Conservation (phyloP, 2,888 invertebrate genomes). For the Rhagonycha lutea region DNA sequence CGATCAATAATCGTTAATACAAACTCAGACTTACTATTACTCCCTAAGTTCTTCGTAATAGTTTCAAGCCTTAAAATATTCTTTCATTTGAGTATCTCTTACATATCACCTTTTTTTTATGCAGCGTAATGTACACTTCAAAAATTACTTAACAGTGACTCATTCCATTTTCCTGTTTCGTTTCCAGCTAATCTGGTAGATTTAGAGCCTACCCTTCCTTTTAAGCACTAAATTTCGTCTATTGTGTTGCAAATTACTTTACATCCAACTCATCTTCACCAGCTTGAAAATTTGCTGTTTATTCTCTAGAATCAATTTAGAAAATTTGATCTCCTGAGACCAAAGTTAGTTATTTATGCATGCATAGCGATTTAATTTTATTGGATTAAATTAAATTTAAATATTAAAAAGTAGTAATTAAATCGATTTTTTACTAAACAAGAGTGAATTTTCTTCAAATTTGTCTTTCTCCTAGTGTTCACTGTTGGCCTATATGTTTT, state of each 20-base stretch:
- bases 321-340: not conserved
- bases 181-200: not conserved
- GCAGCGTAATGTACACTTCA: not conserved
- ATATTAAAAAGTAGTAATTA: not conserved
- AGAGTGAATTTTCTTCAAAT: conserved; percentile 21
- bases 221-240: not conserved
- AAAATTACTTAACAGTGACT: not conserved
- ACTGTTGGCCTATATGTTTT: conserved; percentile 92
- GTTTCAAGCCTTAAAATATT: not conserved
- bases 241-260: not conserved
- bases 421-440: not conserved
- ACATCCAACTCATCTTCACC: not conserved
- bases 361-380: not conserved
- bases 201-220: not conserved
- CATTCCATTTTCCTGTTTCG: not conserved
- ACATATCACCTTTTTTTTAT: not conserved
- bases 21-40: not conserved
- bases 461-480: conserved; percentile 90
- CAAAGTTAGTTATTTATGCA: not conserved
- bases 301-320: not conserved
- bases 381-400: not conserved
- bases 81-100: not conserved
- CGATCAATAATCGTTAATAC: not conserved
- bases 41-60: not conserved
- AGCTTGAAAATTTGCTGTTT: not conserved